phyloP scores from a whole-genome alignment of 2,797 vertebrate genomes.

The Halcyon leucocephala region DNA sequence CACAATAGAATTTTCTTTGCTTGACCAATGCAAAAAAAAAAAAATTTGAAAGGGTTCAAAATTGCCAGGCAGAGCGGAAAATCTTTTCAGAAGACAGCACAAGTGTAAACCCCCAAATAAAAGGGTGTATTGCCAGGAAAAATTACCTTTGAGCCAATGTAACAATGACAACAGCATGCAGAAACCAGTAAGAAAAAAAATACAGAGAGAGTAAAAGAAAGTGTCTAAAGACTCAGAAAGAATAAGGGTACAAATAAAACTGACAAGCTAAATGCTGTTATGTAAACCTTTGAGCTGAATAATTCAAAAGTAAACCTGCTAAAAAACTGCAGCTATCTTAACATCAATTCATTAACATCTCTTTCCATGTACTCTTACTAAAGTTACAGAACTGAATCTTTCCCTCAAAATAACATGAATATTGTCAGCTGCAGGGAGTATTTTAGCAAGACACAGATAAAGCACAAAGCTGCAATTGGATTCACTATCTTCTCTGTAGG shows the following conservation, averaged over 20 bases:
- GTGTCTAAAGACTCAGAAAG: not conserved
- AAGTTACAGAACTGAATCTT: not conserved
- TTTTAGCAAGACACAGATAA: not conserved
- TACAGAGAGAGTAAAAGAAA: not conserved
- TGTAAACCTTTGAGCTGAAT: not conserved
- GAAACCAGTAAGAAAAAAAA: constrained; percentile 22
- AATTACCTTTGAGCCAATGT: constrained; percentile 49
- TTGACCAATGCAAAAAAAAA: not conserved
- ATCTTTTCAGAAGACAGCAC: constrained; percentile 4
- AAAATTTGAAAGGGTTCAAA: not conserved
- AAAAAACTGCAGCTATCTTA: not conserved
- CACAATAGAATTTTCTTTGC: not conserved
- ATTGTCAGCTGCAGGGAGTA: not conserved
- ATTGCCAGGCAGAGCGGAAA: constrained; percentile 14
- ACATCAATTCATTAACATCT: not conserved
- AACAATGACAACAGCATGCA: constrained; percentile 19
- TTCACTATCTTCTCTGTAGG: not conserved
- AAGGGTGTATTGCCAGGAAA: constrained; percentile 39
- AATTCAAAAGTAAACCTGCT: not conserved
- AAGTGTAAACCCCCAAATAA: constrained; percentile 3
- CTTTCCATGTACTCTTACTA: not conserved
- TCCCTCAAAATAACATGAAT: not conserved
- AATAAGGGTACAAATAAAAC: not conserved
- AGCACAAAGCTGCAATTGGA: not conserved
- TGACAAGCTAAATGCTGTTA: not conserved